These are phyloP conservation scores for Drosophila ficusphila DNA, from an alignment of 1,140 invertebrate genomes.

Conservation along the genomic window DNA sequence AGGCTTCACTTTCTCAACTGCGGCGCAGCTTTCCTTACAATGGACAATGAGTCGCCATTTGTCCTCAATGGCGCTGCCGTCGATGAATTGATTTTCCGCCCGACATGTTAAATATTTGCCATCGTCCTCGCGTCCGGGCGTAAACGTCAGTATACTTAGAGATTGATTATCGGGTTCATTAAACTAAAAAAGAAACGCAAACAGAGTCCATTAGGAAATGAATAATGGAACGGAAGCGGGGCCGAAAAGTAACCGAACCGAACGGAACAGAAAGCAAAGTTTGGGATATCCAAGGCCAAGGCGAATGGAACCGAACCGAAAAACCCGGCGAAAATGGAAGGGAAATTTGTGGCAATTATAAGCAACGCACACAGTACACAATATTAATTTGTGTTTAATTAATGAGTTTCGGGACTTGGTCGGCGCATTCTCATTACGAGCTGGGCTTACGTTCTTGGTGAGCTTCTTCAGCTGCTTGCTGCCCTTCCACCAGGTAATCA, in stretches of 20 bases:
- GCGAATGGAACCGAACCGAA: too few species aligned
- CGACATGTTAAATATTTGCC: slow-evolving; percentile 94
- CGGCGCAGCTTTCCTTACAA: slow-evolving; percentile 86
- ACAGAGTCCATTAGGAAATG: slow-evolving; percentile 80
- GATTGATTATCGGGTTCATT: slow-evolving; percentile 93
- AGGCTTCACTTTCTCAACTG: slow-evolving; percentile 25
- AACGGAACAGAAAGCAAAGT: slow-evolving; percentile 8
- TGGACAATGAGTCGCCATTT: slow-evolving; percentile 91
- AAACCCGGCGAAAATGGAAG: slow-evolving; percentile 44
- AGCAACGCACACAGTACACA: slow-evolving; percentile 58
- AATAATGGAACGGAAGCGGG: slow-evolving; percentile 68
- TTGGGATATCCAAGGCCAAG: slow-evolving; percentile 27
- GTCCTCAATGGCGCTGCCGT: slow-evolving; percentile 92
- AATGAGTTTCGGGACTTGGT: slow-evolving; percentile 51
- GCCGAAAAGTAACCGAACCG: slow-evolving; percentile 24
- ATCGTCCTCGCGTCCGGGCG: slow-evolving; percentile 92
- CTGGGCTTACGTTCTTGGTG: slow-evolving; percentile 90
- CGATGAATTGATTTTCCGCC: slow-evolving; percentile 93
- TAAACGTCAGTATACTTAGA: slow-evolving; percentile 91
- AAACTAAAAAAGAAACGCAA: slow-evolving; percentile 86
- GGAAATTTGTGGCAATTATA: slow-evolving; percentile 77
- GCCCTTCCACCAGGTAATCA: slow-evolving; percentile 95
- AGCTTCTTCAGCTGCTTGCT: slow-evolving; percentile 90
- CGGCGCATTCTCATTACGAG: slow-evolving; percentile 50
- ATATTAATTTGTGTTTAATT: slow-evolving; percentile 69